Conservation (phyloP, 2,797 vertebrate species). For the Chaetophractus vellerosus region DNA sequence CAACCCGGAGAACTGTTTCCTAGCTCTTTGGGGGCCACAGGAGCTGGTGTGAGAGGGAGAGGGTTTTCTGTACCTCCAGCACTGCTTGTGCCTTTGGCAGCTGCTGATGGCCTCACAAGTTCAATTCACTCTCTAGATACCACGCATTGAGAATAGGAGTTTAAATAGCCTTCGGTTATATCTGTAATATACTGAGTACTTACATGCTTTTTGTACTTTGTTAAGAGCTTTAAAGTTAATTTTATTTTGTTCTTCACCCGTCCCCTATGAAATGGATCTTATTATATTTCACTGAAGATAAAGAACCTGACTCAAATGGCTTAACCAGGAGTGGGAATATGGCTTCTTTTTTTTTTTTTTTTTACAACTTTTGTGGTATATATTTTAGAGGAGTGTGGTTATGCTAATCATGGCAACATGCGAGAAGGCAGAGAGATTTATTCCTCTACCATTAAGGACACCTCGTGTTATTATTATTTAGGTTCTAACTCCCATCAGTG, state of each 20-base stretch:
- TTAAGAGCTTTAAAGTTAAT: neutral
- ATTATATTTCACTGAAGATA: neutral
- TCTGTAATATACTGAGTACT: neutral
- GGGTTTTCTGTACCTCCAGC: neutral
- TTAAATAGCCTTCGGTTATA: neutral
- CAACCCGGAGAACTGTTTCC: neutral
- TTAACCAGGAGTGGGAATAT: neutral
- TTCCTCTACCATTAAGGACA: neutral
- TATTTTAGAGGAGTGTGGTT: neutral
- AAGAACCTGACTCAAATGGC: neutral
- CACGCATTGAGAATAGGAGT: fast-evolving
- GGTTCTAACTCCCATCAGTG: neutral
- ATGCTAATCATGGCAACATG: neutral
- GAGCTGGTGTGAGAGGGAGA: neutral
- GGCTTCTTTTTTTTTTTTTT: neutral
- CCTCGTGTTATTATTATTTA: neutral
- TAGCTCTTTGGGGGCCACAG: neutral
- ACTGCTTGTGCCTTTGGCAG: neutral
- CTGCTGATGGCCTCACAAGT: neutral
- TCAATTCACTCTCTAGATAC: too few species aligned
- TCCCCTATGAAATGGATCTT: neutral
- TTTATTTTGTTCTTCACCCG: neutral
- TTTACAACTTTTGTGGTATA: neutral
- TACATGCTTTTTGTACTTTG: neutral
- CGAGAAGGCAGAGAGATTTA: neutral